phyloP scores from a whole-genome alignment of 2,888 invertebrate species.

The Mimumesa dahlbomi region DNA sequence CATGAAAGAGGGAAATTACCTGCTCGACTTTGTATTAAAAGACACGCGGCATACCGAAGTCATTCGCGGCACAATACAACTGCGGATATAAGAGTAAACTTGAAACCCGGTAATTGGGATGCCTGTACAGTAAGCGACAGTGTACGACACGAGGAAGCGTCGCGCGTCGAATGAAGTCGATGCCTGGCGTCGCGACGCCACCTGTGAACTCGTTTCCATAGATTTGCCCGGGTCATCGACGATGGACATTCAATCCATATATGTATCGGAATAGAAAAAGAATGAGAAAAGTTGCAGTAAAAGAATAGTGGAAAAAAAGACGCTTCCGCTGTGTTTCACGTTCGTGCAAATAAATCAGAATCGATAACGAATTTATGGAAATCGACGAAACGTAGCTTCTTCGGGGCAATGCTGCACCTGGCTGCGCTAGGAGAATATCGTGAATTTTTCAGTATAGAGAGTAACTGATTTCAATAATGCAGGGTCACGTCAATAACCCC shows the following conservation, averaged over 20 bases:
- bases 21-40: constrained; percentile 24
- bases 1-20: constrained; percentile 30
- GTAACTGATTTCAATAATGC: not conserved
- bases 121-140: constrained; percentile 9
- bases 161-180: constrained; percentile 69
- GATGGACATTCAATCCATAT: constrained; percentile 17
- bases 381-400: not conserved
- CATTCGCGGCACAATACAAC: constrained; percentile 1
- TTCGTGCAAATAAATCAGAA: not conserved
- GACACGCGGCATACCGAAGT: constrained; percentile 12
- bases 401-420: not conserved
- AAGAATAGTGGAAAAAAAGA: not conserved
- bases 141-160: constrained; percentile 65
- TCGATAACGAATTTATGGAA: not conserved
- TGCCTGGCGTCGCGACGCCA: constrained; percentile 62
- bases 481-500: not conserved
- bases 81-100: not conserved
- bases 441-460: too few relatives aligned
- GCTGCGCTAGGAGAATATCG: not conserved
- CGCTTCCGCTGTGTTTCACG: not conserved
- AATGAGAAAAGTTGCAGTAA: too few relatives aligned
- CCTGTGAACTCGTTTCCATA: constrained; percentile 58
- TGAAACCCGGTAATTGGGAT: constrained; percentile 1
- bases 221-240: constrained; percentile 13
- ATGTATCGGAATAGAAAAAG: too few relatives aligned